Conservation (phyloP, 2,113 vertebrate species). For the Anthoscopus minutus region DNA sequence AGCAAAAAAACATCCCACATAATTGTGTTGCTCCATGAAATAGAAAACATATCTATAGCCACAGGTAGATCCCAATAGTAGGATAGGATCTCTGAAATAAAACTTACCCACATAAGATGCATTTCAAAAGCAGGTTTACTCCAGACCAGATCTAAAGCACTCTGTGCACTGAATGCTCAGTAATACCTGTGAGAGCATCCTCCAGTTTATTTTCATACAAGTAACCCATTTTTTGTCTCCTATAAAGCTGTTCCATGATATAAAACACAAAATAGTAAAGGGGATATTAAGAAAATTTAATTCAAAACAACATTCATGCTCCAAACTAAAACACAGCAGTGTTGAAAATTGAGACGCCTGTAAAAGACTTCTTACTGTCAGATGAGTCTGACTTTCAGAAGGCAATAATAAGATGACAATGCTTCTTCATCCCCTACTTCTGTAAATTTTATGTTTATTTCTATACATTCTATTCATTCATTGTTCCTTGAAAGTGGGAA, state of each 20-base stretch:
- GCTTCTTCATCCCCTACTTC: background rate
- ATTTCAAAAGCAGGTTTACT: background rate
- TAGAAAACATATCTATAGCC: background rate
- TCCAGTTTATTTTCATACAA: background rate
- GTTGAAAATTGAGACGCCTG: background rate
- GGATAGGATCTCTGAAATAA: background rate
- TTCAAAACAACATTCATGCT: background rate
- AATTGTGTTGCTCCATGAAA: background rate
- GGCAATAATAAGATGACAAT: background rate
- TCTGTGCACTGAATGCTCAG: background rate
- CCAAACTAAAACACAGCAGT: background rate
- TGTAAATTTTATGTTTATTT: background rate
- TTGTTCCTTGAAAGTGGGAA: background rate
- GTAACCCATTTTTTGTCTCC: background rate
- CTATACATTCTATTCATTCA: background rate
- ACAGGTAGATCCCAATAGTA: background rate
- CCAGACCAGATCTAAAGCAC: background rate
- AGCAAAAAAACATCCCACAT: background rate
- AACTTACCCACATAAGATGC: background rate
- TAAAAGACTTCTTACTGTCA: background rate
- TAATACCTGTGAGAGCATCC: background rate
- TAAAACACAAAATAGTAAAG: background rate
- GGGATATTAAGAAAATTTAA: background rate
- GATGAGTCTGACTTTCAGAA: background rate
- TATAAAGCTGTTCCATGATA: background rate